A percentile compares a stretch with the other conserved stretches of the same genome.
Evolutionary conservation across 2,113 vertebrate genomes (phyloP).

Genomic region (Collichthys lucidus): DNA sequence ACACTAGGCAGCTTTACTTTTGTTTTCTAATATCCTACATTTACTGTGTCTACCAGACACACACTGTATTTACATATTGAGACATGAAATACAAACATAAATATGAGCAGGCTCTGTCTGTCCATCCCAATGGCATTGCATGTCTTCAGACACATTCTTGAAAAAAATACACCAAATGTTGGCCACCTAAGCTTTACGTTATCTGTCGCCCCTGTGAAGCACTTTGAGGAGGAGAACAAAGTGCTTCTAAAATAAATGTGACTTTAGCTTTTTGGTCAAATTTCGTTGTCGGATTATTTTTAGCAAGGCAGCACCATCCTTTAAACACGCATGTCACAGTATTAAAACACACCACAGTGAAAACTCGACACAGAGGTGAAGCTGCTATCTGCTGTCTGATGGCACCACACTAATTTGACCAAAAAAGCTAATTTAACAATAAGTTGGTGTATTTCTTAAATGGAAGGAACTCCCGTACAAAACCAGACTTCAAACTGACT

Average conservation of each 20-base stretch:
- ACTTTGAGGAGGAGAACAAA: slow-evolving; percentile 38
- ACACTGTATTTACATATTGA: slow-evolving; percentile 72
- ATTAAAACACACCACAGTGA: slow-evolving; percentile 16
- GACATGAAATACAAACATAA: slow-evolving; percentile 77
- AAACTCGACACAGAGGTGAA: slow-evolving; percentile 18
- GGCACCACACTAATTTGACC: slow-evolving; percentile 31
- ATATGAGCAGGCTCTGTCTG: slow-evolving; percentile 65
- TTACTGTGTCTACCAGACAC: slow-evolving; percentile 68
- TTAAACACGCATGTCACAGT: slow-evolving; percentile 20
- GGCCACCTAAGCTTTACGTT: slow-evolving; percentile 27
- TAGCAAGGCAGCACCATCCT: slow-evolving; percentile 7
- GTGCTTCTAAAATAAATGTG: slow-evolving; percentile 38
- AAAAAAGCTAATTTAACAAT: slow-evolving; percentile 23
- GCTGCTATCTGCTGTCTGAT: neutral
- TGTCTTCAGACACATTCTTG: slow-evolving; percentile 38
- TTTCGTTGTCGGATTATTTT: neutral
- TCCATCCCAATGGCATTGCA: slow-evolving; percentile 41
- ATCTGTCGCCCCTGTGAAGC: slow-evolving; percentile 5
- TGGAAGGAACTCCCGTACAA: slow-evolving; percentile 6
- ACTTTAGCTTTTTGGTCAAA: slow-evolving; percentile 47
- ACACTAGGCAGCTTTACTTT: slow-evolving; percentile 72
- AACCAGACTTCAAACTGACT: slow-evolving; percentile 20
- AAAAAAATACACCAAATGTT: slow-evolving; percentile 57
- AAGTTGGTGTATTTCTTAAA: slow-evolving; percentile 7
- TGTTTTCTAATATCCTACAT: slow-evolving; percentile 72